Percentiles rank a stretch among this genome's conserved stretches.
Evolutionary conservation across 2,888 invertebrate species (phyloP).

Genomic region (Drosophila anomelani): DNA sequence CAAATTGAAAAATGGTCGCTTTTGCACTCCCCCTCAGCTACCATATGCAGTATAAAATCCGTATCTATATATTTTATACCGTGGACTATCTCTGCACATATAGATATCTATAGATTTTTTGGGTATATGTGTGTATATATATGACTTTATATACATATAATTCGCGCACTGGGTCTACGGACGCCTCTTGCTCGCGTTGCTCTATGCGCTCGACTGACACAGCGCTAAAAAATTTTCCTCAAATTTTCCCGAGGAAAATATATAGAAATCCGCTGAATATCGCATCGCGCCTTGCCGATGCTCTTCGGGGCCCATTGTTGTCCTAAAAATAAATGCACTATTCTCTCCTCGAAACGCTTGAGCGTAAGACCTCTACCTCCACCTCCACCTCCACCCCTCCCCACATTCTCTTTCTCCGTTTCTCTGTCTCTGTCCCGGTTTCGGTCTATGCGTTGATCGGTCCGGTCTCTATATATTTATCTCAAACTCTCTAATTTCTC

Average conservation of each 20-base stretch:
- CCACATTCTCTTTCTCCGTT: neutral
- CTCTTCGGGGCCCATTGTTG: slow-evolving; percentile 70
- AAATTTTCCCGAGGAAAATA: slow-evolving; percentile 56
- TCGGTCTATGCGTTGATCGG: neutral
- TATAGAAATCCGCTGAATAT: slow-evolving; percentile 52
- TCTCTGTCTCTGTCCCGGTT: slow-evolving; percentile 13
- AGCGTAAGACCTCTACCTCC: slow-evolving; percentile 3
- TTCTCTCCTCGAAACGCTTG: slow-evolving; percentile 20
- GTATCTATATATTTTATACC: slow-evolving; percentile 45
- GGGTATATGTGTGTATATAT: slow-evolving; percentile 27
- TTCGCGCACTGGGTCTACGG: slow-evolving; percentile 66
- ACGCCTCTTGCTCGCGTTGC: slow-evolving; percentile 70
- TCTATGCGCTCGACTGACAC: slow-evolving; percentile 73
- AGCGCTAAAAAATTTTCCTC: slow-evolving; percentile 58
- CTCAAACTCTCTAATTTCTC: slow-evolving; percentile 7
- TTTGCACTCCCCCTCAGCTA: slow-evolving; percentile 33
- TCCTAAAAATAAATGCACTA: slow-evolving; percentile 70
- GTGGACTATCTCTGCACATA: slow-evolving; percentile 48
- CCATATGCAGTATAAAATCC: slow-evolving; percentile 55
- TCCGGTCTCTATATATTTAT: slow-evolving; percentile 7
- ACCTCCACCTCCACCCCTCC: too few species aligned
- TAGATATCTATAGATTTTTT: slow-evolving; percentile 39
- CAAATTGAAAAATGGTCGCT: slow-evolving; percentile 54
- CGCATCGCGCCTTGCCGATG: slow-evolving; percentile 46
- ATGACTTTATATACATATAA: slow-evolving; percentile 36